These are phyloP conservation scores for Dascillus cervinus DNA, from an alignment of 2,888 invertebrate genomes.

Conservation along the genomic window DNA sequence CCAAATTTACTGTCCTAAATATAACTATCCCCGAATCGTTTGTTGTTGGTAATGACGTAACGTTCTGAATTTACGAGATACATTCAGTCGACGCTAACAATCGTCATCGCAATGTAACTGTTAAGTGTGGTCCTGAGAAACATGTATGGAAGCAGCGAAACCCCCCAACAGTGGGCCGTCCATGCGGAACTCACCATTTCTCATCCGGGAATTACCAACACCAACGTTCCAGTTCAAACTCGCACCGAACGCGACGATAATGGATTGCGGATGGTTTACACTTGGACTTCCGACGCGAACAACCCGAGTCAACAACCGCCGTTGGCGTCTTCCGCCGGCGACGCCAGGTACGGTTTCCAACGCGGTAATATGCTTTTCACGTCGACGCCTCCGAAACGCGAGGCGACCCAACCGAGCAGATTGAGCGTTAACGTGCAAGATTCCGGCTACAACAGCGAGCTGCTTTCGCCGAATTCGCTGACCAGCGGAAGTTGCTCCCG, in stretches of 20 bases:
- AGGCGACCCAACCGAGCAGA: constrained; percentile 6
- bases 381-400: constrained; percentile 38
- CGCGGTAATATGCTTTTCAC: constrained; percentile 49
- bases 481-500: constrained; percentile 30
- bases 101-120: constrained; percentile 3
- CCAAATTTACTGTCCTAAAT: constrained; percentile 15
- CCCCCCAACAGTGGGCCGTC: constrained; percentile 57
- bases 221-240: constrained; percentile 37
- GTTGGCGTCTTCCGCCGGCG: constrained; percentile 9
- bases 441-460: constrained; percentile 50
- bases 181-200: constrained; percentile 61
- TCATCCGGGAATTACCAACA: constrained; percentile 41
- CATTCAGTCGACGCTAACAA: constrained; percentile 2
- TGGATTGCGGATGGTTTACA: constrained; percentile 48
- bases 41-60: constrained; percentile 11
- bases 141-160: constrained; percentile 1
- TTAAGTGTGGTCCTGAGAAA: background rate
- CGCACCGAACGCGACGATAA: constrained; percentile 41
- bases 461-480: constrained; percentile 39
- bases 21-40: constrained; percentile 13
- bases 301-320: constrained; percentile 10
- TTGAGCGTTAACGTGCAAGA: constrained; percentile 7
- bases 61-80: constrained; percentile 9
- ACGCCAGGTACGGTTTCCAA: constrained; percentile 40
- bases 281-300: constrained; percentile 38